These are phyloP conservation scores for Temnothorax nylanderi DNA, from an alignment of 1,140 invertebrate genomes.

Conservation along the genomic window DNA sequence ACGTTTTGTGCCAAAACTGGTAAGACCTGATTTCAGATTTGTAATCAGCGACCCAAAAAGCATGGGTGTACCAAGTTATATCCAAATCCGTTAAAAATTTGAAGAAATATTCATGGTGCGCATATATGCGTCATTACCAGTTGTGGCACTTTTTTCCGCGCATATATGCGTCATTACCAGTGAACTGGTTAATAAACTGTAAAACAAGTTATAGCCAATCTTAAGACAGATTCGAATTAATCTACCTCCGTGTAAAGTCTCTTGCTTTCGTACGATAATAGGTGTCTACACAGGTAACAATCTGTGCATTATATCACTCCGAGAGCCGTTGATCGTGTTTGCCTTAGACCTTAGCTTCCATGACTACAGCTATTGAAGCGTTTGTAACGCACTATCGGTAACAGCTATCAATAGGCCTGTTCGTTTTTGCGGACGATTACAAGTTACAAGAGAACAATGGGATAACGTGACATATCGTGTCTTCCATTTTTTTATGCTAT, in stretches of 20 bases:
- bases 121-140: no score
- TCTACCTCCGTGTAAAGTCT: not conserved
- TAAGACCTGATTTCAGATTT: no score
- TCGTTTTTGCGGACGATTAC: no score
- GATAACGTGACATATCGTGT: no score
- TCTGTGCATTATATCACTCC: conserved; percentile 42
- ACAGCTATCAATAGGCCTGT: not conserved
- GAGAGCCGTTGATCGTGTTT: conserved; percentile 49
- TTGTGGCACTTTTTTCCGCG: no score
- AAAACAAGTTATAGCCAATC: not conserved
- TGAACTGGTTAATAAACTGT: conserved; percentile 1
- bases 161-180: no score
- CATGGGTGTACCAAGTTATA: no score
- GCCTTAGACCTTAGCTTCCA: conserved; percentile 44
- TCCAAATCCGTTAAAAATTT: no score
- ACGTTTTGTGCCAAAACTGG: no score
- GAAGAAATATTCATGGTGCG: no score
- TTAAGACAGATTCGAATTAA: conserved; percentile 33
- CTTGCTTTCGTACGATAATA: conserved; percentile 39
- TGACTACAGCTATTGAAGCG: conserved; percentile 40
- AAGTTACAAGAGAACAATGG: no score
- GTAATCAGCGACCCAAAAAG: no score
- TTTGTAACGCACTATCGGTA: conserved; percentile 44
- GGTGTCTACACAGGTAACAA: conserved; percentile 14
- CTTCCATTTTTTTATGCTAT: not conserved